A percentile compares a stretch with the other conserved stretches of the same genome.
These are phyloP conservation scores for Harpagus bidentatus DNA, from an alignment of 2,113 vertebrate species.

Conservation along the genomic window DNA sequence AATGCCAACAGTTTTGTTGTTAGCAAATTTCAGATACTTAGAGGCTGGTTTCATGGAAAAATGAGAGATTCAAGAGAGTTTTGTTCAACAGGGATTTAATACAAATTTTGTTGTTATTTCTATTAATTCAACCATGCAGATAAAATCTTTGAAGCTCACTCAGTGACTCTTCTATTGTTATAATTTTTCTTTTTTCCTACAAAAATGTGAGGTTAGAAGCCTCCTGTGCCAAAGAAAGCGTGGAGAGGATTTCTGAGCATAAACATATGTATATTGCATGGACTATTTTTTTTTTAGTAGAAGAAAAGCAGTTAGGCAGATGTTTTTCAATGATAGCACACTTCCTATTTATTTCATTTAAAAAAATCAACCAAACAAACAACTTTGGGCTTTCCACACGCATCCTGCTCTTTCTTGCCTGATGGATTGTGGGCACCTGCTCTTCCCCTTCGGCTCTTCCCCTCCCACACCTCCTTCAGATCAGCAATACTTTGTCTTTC, in stretches of 20 bases:
- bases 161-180: neutral
- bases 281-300: neutral
- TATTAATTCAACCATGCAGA: neutral
- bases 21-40: neutral
- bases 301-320: neutral
- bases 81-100: neutral
- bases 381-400: neutral
- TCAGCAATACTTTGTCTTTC: neutral
- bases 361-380: too few species aligned
- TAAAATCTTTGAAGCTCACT: neutral
- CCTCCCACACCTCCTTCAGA: neutral
- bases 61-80: neutral
- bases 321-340: neutral
- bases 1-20: neutral
- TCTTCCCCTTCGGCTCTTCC: neutral
- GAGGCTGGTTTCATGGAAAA: neutral
- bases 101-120: neutral
- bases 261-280: too few species aligned
- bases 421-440: too few species aligned
- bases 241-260: neutral
- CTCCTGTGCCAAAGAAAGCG: neutral
- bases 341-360: neutral
- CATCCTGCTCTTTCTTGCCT: neutral
- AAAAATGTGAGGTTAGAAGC: neutral
- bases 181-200: neutral